Evolutionary conservation across 2,888 invertebrate genomes (phyloP).

Genomic region (Sipha maydis): DNA sequence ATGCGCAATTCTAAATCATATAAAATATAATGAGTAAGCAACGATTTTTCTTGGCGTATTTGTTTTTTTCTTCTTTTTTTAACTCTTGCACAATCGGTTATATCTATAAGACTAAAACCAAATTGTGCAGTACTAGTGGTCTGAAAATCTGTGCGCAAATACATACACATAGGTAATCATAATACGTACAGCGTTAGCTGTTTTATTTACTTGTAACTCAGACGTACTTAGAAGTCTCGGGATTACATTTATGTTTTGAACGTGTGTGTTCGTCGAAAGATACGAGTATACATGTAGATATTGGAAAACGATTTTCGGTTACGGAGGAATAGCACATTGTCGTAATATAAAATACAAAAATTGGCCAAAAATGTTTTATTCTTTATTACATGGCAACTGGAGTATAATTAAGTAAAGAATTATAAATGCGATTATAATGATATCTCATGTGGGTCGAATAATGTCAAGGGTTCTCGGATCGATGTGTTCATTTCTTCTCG

Average conservation of each 20-base stretch:
- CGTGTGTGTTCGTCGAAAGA: not conserved
- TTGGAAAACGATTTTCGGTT: too few species aligned
- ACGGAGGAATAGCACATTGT: too few species aligned
- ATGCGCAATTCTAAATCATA: too few species aligned
- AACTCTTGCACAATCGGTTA: too few species aligned
- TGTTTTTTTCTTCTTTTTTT: too few species aligned
- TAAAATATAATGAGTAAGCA: too few species aligned
- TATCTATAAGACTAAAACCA: not conserved
- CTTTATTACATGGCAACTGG: not conserved
- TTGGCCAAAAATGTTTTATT: not conserved
- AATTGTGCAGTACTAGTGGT: not conserved
- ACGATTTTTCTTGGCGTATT: too few species aligned
- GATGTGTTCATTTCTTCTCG: slow-evolving; percentile 7
- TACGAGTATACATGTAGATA: too few species aligned
- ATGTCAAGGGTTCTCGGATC: not conserved
- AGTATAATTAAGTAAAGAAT: not conserved
- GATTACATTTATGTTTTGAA: not conserved
- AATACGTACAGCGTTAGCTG: too few species aligned
- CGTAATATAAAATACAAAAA: not conserved
- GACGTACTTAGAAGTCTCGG: not conserved
- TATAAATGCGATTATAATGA: not conserved
- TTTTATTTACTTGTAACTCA: not conserved
- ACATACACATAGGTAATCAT: not conserved
- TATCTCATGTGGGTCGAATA: not conserved
- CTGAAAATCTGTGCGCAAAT: not conserved